A percentile compares a stretch with the other conserved stretches of the same genome.
These are phyloP conservation scores for Cisticola juncidis DNA, from an alignment of 2,113 vertebrate species.

Conservation along the genomic window DNA sequence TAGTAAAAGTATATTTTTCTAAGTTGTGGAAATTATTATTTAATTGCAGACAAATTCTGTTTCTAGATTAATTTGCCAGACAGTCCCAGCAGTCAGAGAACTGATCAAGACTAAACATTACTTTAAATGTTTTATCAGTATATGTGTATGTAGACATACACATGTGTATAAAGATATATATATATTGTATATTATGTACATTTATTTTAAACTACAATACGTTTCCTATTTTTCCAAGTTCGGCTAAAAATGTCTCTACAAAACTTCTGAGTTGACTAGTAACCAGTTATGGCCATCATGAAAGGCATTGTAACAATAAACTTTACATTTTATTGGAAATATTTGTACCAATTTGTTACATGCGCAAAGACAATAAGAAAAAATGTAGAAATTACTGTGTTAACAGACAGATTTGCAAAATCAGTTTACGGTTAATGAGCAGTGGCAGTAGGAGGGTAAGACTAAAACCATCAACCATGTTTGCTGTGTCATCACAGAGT, in stretches of 20 bases:
- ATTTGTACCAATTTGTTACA: slow-evolving; percentile 3
- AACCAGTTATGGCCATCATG: not conserved
- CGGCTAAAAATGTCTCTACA: slow-evolving; percentile 70
- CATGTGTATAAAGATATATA: slow-evolving; percentile 71
- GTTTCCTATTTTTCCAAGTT: slow-evolving; percentile 78
- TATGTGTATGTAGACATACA: slow-evolving; percentile 65
- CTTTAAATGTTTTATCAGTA: slow-evolving; percentile 65
- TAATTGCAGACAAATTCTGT: slow-evolving; percentile 61
- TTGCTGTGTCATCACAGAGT: not conserved
- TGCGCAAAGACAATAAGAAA: slow-evolving; percentile 1
- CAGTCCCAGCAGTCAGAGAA: slow-evolving; percentile 65
- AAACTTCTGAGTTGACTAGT: slow-evolving; percentile 14
- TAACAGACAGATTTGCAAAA: not conserved
- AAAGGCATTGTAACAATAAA: slow-evolving; percentile 28
- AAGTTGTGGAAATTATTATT: slow-evolving; percentile 74
- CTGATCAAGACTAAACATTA: slow-evolving; percentile 68
- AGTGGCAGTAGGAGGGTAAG: not conserved
- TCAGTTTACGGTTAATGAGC: not conserved
- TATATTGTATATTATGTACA: slow-evolving; percentile 78
- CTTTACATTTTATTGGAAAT: not conserved
- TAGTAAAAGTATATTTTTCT: slow-evolving; percentile 79
- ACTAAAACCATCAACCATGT: not conserved
- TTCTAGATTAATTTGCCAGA: slow-evolving; percentile 71
- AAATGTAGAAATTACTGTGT: not conserved
- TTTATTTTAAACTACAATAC: slow-evolving; percentile 78